Percentiles rank a stretch among this genome's conserved stretches.
Conservation (phyloP, 2,113 vertebrate genomes). For the Prionailurus bengalensis region DNA sequence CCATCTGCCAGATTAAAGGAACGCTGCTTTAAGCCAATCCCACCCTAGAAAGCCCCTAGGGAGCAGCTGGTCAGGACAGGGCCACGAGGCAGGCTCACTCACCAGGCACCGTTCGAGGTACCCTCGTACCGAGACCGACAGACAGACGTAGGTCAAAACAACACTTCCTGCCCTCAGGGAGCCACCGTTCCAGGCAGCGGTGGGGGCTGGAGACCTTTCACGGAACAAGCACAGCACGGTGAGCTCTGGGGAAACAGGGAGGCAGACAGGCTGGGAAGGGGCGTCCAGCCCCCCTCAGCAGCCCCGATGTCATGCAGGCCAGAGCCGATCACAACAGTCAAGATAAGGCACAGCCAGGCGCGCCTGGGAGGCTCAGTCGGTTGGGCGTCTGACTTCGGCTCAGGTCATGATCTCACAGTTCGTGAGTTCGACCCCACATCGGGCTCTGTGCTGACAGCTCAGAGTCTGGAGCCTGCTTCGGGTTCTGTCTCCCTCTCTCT, state of each 20-base stretch:
- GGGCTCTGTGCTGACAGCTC: too few species aligned
- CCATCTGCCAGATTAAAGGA: not conserved
- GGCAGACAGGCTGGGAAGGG: not conserved
- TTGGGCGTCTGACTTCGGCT: too few species aligned
- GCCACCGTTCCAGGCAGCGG: accelerated
- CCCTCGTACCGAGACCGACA: not conserved
- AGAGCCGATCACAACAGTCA: not conserved
- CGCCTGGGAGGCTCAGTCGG: too few species aligned
- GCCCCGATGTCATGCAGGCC: not conserved
- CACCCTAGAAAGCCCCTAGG: not conserved
- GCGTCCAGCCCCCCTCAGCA: not conserved
- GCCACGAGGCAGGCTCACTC: accelerated
- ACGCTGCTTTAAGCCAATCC: not conserved
- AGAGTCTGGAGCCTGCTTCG: too few species aligned
- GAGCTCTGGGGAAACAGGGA: not conserved
- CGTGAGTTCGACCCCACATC: too few species aligned
- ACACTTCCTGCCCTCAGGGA: not conserved
- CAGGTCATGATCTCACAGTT: too few species aligned
- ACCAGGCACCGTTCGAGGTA: too few species aligned
- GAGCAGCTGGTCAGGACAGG: not conserved
- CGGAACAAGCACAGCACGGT: too few species aligned
- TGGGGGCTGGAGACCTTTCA: not conserved
- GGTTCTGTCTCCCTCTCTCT: too few species aligned
- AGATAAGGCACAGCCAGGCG: too few species aligned
- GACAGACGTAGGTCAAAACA: too few species aligned